phyloP scores from a whole-genome alignment of 2,888 invertebrate species.

The Saturnia japonica region DNA sequence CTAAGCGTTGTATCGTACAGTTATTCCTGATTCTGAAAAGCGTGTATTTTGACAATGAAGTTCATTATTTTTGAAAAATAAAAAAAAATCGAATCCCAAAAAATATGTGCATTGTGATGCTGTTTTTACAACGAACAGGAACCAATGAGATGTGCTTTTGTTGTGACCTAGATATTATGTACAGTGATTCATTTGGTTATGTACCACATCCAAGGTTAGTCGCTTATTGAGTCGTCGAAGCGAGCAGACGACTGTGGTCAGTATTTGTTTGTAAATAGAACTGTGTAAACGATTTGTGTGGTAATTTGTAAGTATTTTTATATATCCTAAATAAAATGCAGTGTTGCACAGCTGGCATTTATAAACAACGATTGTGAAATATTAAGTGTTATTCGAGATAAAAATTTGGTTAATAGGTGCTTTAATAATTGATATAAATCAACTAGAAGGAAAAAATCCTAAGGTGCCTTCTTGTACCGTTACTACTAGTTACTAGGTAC shows the following conservation, averaged over 20 bases:
- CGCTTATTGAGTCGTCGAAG: constrained; percentile 26
- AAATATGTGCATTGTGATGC: background rate
- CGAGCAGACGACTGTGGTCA: constrained; percentile 31
- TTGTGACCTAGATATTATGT: constrained; percentile 24
- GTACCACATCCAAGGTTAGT: constrained; percentile 24
- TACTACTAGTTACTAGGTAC: too few relatives aligned
- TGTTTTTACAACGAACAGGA: background rate
- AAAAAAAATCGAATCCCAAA: background rate
- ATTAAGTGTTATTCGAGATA: too few relatives aligned
- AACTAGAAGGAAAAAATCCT: background rate
- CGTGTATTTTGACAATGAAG: background rate
- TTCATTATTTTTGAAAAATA: background rate
- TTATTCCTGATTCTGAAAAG: too few relatives aligned
- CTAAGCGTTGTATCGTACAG: too few relatives aligned
- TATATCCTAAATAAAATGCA: too few relatives aligned
- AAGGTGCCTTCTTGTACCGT: background rate
- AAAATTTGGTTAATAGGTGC: background rate
- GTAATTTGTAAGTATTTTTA: background rate
- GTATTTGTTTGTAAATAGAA: constrained; percentile 15
- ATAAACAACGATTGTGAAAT: too few relatives aligned
- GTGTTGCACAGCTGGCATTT: too few relatives aligned
- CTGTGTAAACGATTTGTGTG: constrained; percentile 2
- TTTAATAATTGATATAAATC: background rate
- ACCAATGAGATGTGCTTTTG: constrained; percentile 9
- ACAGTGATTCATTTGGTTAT: constrained; percentile 24